phyloP scores from a whole-genome alignment of 2,888 invertebrate species.

The Phasia obesa region DNA sequence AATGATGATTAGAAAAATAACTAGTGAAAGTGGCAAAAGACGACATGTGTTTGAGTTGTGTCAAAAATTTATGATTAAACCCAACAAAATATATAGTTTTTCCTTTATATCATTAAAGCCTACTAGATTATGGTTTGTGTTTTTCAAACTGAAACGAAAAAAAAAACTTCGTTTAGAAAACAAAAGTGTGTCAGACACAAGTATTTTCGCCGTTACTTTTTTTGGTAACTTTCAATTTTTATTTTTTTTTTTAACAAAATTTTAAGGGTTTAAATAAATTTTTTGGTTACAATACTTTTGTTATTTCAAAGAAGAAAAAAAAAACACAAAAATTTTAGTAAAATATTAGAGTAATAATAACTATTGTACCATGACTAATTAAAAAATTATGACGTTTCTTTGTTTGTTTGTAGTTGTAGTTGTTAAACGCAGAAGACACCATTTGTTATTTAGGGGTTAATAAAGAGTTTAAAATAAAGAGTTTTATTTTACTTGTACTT shows the following conservation, averaged over 20 bases:
- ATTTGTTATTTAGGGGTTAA: conserved; percentile 62
- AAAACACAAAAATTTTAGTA: neutral
- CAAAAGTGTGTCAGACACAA: conserved; percentile 68
- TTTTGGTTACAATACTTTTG: conserved; percentile 20
- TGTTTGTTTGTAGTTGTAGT: conserved; percentile 5
- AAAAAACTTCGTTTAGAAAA: conserved; percentile 32
- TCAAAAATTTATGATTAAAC: conserved; percentile 65
- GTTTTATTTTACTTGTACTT: conserved; percentile 14
- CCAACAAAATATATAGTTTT: conserved; percentile 30
- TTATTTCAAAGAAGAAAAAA: conserved; percentile 14
- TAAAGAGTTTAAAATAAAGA: conserved; percentile 57
- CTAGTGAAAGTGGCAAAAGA: conserved; percentile 6
- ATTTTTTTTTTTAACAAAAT: neutral
- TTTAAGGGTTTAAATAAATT: conserved; percentile 62
- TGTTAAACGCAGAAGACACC: conserved; percentile 15
- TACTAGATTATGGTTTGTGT: no score
- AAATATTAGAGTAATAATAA: conserved; percentile 48
- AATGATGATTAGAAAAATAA: conserved; percentile 39
- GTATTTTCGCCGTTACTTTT: conserved; percentile 59
- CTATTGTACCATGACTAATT: conserved; percentile 67
- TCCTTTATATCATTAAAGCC: no score
- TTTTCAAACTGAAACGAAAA: neutral
- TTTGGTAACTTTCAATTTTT: conserved; percentile 34
- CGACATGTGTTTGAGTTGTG: conserved; percentile 68
- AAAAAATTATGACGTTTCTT: conserved; percentile 64